Conservation (phyloP, 2,888 invertebrate species). For the Aleiodes testaceus region DNA sequence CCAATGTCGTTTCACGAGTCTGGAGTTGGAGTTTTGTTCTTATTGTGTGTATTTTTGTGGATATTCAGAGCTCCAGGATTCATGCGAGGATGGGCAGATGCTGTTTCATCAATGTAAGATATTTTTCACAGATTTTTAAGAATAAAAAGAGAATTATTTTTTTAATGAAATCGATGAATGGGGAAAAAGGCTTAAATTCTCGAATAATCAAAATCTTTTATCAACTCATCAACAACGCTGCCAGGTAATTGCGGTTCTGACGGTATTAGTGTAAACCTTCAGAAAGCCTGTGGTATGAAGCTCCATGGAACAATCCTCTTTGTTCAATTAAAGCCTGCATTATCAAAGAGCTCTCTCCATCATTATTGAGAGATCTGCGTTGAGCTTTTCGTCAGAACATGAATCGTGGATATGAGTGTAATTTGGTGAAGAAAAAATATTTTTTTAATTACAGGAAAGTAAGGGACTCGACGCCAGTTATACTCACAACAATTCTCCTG, state of each 20-base stretch:
- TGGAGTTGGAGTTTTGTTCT: constrained; percentile 70
- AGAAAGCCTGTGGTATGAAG: no score
- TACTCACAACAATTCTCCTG: constrained; percentile 74
- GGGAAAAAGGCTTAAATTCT: neutral
- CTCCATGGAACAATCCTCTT: no score
- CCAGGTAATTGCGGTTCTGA: no score
- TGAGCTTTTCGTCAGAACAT: no score
- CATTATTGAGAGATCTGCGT: no score
- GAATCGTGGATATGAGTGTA: neutral
- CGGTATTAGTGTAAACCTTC: no score
- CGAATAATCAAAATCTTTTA: neutral
- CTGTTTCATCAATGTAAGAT: constrained; percentile 41
- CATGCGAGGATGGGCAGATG: constrained; percentile 75
- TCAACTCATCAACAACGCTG: neutral
- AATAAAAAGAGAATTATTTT: no score
- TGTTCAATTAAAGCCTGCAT: no score
- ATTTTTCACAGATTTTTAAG: no score
- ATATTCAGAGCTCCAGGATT: constrained; percentile 76
- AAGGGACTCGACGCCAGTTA: constrained; percentile 70
- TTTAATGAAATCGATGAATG: no score
- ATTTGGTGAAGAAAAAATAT: neutral
- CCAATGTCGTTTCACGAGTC: constrained; percentile 72
- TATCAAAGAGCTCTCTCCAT: no score
- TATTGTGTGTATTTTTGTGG: constrained; percentile 75
- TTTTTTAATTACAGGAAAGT: constrained; percentile 54